Conservation (phyloP, 2,113 vertebrate species). For the Mola mola region DNA sequence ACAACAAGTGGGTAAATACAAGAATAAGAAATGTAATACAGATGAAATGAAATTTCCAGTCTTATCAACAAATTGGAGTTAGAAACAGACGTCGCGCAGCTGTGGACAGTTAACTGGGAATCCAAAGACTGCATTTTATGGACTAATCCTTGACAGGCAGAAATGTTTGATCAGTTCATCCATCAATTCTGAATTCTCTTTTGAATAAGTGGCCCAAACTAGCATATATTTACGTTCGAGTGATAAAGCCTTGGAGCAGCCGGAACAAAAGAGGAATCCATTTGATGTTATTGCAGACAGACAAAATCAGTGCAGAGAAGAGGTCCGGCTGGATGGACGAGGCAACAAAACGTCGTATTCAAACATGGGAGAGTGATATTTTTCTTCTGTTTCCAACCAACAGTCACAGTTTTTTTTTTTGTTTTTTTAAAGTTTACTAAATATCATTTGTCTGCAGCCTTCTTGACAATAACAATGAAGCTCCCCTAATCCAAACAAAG, state of each 20-base stretch:
- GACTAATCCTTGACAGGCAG: background rate
- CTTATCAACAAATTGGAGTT: background rate
- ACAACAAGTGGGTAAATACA: background rate
- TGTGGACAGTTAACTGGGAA: background rate
- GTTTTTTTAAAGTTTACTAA: too few species aligned
- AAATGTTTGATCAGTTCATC: background rate
- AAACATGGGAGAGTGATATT: background rate
- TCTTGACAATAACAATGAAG: too few species aligned
- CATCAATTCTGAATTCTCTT: background rate
- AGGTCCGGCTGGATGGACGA: background rate
- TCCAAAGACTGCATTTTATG: background rate
- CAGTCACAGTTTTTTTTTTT: too few species aligned
- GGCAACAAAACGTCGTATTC: background rate
- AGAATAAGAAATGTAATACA: background rate
- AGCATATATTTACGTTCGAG: background rate
- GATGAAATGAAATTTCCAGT: background rate
- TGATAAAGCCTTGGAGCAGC: background rate
- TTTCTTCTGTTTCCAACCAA: too few species aligned
- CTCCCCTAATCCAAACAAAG: too few species aligned
- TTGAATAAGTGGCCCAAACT: background rate
- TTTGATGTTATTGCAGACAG: background rate
- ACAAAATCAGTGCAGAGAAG: background rate
- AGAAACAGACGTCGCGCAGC: background rate
- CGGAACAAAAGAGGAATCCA: background rate
- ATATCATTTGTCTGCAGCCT: too few species aligned